Evolutionary conservation across 2,797 vertebrate species (phyloP).

Genomic region (Mormyrus proboscirostris): DNA sequence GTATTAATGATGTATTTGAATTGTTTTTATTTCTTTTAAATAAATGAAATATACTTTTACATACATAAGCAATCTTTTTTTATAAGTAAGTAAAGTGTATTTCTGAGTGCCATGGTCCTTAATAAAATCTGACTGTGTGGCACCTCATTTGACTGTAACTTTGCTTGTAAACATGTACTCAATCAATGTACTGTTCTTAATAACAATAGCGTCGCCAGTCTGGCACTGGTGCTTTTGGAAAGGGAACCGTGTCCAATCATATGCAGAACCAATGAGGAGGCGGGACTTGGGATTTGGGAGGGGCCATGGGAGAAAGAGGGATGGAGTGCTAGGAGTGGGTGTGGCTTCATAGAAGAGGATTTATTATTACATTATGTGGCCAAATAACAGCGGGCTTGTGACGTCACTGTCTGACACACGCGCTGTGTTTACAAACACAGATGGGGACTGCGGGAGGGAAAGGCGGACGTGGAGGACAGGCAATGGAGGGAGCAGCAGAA

Average conservation of each 20-base stretch:
- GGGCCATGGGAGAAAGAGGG: neutral
- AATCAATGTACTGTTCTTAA: neutral
- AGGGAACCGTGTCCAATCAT: neutral
- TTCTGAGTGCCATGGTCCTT: neutral
- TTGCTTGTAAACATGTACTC: neutral
- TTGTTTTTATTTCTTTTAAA: neutral
- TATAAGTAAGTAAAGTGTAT: neutral
- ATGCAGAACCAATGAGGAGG: neutral
- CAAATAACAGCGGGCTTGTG: neutral
- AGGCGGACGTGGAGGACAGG: neutral
- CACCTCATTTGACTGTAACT: neutral
- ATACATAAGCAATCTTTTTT: neutral
- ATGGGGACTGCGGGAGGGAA: neutral
- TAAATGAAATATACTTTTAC: neutral
- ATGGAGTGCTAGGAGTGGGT: neutral
- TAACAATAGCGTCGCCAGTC: neutral
- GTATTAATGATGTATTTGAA: neutral
- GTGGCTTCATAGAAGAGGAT: neutral
- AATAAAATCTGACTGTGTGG: neutral
- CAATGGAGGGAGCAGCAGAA: neutral
- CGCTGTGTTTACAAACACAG: constrained; percentile 29
- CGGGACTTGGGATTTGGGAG: neutral
- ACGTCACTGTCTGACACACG: constrained; percentile 16
- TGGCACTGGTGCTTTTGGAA: neutral
- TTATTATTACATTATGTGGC: neutral